Conservation (phyloP, 2,113 vertebrate genomes). For the Caretta caretta region DNA sequence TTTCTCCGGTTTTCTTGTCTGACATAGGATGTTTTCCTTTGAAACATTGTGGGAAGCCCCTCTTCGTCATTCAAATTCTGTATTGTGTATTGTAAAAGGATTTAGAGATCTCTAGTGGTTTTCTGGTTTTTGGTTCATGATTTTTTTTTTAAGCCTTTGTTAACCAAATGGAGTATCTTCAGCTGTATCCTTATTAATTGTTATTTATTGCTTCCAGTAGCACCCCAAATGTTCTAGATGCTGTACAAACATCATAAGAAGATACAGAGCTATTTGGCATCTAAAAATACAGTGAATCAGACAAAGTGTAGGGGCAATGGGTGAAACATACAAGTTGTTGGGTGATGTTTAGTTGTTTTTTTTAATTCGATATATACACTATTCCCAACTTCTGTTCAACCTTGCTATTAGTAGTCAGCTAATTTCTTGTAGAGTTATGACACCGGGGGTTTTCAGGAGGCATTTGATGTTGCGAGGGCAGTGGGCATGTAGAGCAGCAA, state of each 20-base stretch:
- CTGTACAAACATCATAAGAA: neutral
- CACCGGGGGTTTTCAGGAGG: neutral
- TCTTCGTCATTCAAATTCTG: neutral
- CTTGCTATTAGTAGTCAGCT: neutral
- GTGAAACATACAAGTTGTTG: neutral
- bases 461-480: neutral
- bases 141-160: neutral
- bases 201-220: neutral
- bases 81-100: neutral
- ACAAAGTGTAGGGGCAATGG: neutral
- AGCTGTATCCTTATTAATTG: rapidly evolving
- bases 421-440: neutral
- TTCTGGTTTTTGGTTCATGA: neutral
- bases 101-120: conserved; percentile 69
- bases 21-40: neutral
- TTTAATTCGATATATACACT: neutral
- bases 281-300: neutral
- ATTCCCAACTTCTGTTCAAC: neutral
- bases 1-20: neutral
- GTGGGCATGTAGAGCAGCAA: neutral
- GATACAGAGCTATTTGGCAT: neutral
- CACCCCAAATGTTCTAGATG: neutral
- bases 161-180: neutral
- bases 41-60: neutral
- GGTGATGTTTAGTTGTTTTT: neutral